These are phyloP conservation scores for Seriola dumerili DNA, from an alignment of 2,113 vertebrate genomes.

Conservation along the genomic window DNA sequence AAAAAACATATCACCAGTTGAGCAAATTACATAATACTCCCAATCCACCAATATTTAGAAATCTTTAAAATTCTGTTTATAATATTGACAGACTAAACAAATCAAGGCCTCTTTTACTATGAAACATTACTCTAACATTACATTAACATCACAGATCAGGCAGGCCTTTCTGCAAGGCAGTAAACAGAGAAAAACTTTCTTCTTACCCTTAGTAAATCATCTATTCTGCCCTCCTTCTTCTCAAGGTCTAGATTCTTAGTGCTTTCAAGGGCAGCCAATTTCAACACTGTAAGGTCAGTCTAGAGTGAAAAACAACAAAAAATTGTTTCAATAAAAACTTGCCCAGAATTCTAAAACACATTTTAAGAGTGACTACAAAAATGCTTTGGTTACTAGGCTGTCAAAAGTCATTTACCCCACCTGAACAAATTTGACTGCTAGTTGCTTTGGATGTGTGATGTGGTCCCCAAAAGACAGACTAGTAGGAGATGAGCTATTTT, in stretches of 20 bases:
- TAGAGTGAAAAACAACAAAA: conserved; percentile 67
- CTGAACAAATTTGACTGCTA: conserved; percentile 96
- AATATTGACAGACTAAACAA: not conserved
- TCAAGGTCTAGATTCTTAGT: conserved; percentile 99
- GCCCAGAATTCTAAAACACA: not conserved
- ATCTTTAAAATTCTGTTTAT: not conserved
- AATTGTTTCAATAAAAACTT: not conserved
- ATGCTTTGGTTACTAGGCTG: not conserved
- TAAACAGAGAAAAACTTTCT: conserved; percentile 17
- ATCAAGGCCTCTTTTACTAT: not conserved
- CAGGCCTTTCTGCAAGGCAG: not conserved
- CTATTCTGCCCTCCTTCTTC: conserved; percentile 99
- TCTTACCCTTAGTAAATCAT: conserved; percentile 98
- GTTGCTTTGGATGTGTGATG: conserved; percentile 94
- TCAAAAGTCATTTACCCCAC: conserved; percentile 75
- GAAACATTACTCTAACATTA: not conserved
- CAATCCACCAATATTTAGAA: conserved; percentile 3
- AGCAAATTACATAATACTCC: not conserved
- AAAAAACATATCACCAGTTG: conserved; percentile 10
- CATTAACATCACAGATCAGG: not conserved
- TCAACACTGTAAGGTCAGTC: conserved; percentile 98
- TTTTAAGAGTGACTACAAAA: not conserved
- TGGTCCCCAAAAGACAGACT: conserved; percentile 97
- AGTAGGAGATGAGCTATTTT: conserved; percentile 98
- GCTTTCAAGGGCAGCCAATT: conserved; percentile 98